Base-by-base conservation (phyloP, 1,140 invertebrate species). In the Drosophila nasuta region DNA sequence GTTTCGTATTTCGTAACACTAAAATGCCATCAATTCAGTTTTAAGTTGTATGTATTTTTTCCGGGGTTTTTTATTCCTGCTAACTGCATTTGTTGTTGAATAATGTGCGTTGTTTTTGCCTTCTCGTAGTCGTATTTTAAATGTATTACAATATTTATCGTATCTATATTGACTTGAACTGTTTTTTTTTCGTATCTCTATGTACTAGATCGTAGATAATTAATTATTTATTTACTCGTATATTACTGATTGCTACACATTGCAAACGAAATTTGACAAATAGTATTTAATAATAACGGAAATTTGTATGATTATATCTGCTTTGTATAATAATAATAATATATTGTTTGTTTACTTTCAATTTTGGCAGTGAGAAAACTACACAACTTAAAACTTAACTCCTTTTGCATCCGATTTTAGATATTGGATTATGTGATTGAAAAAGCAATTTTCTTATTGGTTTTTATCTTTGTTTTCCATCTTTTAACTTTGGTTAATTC, bases 21-120 rank as follows among this genome's bases (percentile, higher is more conserved):
- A 85, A 88, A 88, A 89, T 88, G 85, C 81, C 83, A 89, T 83
- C 74, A 83, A 83, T 83, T 88, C 77, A 88, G 81, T 88, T 89
- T 87, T 78, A 54, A 79, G 75, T 81, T 77, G 58, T 63, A 69
- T 30, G 49, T 56, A 35, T 57, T 64, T 79, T 81, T 75, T 69
- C 73, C 58, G 45, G 57, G 35, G 28, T 33, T 68, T 52, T 30
- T 59, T 13, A 38, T 54, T 59, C 17, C 48, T 54, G 43, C 72
- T 62, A 77, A 57, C 70, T 69, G 56, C 49, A 62, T 67, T 60
- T 60, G 8, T 59, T 65, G 57, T 59, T 65, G 57, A 66, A 71
- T 76, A 70, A 77, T 87, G 87, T 91, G 82, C 87, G 82, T 82
- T 86, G 59, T 81, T 70, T 73, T 75, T 64, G 57, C 67, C 59